These are phyloP conservation scores for Rhinogobio ventralis DNA, from an alignment of 2,797 vertebrate genomes.

Conservation along the genomic window DNA sequence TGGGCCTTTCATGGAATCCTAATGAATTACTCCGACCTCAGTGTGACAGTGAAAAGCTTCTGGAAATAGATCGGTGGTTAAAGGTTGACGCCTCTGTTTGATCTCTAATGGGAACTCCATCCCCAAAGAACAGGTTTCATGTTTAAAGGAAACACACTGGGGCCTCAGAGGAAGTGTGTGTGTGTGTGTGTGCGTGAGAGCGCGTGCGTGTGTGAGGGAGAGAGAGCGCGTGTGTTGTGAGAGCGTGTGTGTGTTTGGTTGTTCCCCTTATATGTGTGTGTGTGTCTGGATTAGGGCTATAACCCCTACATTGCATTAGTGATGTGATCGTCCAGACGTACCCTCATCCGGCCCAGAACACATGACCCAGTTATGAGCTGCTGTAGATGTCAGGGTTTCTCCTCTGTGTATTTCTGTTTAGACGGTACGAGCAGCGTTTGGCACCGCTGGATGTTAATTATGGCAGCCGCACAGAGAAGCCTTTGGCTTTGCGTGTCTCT, in stretches of 20 bases:
- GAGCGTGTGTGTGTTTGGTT: neutral
- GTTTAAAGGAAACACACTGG: neutral
- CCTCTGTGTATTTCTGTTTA: slow-evolving; percentile 32
- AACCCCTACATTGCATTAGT: slow-evolving; percentile 38
- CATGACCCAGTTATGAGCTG: slow-evolving; percentile 60
- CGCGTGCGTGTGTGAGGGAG: neutral
- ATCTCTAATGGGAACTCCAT: slow-evolving; percentile 28
- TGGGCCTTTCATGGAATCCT: slow-evolving; percentile 24
- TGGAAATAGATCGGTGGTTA: slow-evolving; percentile 37
- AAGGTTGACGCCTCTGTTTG: slow-evolving; percentile 21
- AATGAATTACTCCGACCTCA: slow-evolving; percentile 40
- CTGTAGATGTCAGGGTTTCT: slow-evolving; percentile 34
- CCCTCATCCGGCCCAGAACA: slow-evolving; percentile 47
- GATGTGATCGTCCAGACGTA: slow-evolving; percentile 39
- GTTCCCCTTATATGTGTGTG: neutral
- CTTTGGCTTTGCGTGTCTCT: neutral
- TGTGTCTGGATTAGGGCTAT: slow-evolving; percentile 23
- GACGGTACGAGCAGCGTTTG: slow-evolving; percentile 37
- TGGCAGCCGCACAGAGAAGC: neutral
- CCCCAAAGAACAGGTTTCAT: slow-evolving; percentile 7
- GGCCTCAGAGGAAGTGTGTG: too few species aligned
- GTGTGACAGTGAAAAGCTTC: slow-evolving; percentile 24
- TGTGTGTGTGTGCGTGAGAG: too few species aligned
- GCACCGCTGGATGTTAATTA: slow-evolving; percentile 56
- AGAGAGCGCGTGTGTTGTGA: neutral